Conservation (phyloP, 1,140 invertebrate genomes). For the Cephus cinctus region DNA sequence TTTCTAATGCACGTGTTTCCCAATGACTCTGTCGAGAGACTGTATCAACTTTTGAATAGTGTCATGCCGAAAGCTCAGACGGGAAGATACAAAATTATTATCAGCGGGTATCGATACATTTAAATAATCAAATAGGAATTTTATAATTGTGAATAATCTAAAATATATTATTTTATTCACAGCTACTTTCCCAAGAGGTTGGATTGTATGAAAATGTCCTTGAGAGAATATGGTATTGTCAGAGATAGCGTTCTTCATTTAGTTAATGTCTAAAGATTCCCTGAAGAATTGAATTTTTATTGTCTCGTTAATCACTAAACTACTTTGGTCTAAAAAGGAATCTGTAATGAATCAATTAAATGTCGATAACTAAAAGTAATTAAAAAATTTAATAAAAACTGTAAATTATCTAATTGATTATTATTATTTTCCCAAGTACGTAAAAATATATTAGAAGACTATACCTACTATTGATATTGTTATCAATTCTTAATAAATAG, state of each 20-base stretch:
- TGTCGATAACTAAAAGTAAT: too few species aligned
- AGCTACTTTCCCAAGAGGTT: slow-evolving; percentile 37
- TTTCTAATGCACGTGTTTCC: slow-evolving; percentile 42
- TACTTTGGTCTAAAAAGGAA: too few species aligned
- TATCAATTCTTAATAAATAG: too few species aligned
- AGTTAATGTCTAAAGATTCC: slow-evolving; percentile 37
- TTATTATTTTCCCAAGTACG: too few species aligned
- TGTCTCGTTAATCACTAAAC: too few species aligned
- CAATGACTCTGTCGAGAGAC: slow-evolving; percentile 35
- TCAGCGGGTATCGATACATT: slow-evolving; percentile 35
- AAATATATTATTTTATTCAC: slow-evolving; percentile 6
- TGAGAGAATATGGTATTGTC: slow-evolving; percentile 38
- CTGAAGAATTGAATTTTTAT: too few species aligned
- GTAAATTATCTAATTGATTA: too few species aligned
- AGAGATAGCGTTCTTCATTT: slow-evolving; percentile 46
- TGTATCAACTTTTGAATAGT: slow-evolving; percentile 44
- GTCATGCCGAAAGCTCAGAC: slow-evolving; percentile 24
- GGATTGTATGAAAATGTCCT: slow-evolving; percentile 26
- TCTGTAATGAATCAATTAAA: too few species aligned
- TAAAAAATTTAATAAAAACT: too few species aligned
- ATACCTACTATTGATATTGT: too few species aligned
- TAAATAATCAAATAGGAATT: slow-evolving; percentile 1
- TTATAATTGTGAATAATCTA: not conserved
- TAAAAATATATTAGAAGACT: too few species aligned
- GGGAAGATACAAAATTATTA: slow-evolving; percentile 40